A percentile compares a stretch with the other conserved stretches of the same genome.
Conservation (phyloP, 2,888 invertebrate species). For the Eupsilia transversa region DNA sequence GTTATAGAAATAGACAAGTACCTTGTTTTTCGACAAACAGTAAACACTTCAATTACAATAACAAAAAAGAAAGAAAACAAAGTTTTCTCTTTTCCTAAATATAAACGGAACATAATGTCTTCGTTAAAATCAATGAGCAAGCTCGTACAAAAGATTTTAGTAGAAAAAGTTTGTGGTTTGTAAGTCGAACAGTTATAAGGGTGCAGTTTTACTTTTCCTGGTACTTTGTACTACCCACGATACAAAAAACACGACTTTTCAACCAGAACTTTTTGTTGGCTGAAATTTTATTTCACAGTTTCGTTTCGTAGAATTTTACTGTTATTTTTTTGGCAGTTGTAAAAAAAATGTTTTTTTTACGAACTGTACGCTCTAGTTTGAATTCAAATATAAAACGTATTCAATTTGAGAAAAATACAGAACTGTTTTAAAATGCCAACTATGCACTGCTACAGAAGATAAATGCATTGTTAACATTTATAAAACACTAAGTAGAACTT, state of each 20-base stretch:
- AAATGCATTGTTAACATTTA: background rate
- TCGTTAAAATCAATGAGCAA: conserved; percentile 35
- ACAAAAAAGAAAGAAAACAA: conserved; percentile 27
- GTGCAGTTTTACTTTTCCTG: conserved; percentile 28
- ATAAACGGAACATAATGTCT: conserved; percentile 29
- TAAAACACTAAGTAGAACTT: background rate
- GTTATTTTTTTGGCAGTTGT: conserved; percentile 9
- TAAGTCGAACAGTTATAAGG: conserved; percentile 37
- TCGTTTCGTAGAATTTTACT: conserved; percentile 14
- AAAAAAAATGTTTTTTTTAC: conserved; percentile 7
- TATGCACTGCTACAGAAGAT: too few relatives aligned
- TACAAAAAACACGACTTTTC: conserved; percentile 32
- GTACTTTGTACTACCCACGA: conserved; percentile 3
- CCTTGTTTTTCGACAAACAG: conserved; percentile 52
- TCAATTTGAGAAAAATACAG: conserved; percentile 1
- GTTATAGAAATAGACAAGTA: conserved; percentile 47
- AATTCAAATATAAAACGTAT: conserved; percentile 17
- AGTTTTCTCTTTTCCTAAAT: conserved; percentile 1
- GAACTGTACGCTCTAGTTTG: background rate
- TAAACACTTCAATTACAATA: conserved; percentile 55
- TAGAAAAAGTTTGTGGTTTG: conserved; percentile 19
- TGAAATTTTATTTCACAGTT: conserved; percentile 24
- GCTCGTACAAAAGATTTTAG: conserved; percentile 18
- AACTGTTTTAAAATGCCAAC: background rate
- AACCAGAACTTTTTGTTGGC: conserved; percentile 19